Base-by-base conservation (phyloP, 2,113 vertebrate genomes). In the Hydropotes inermis region DNA sequence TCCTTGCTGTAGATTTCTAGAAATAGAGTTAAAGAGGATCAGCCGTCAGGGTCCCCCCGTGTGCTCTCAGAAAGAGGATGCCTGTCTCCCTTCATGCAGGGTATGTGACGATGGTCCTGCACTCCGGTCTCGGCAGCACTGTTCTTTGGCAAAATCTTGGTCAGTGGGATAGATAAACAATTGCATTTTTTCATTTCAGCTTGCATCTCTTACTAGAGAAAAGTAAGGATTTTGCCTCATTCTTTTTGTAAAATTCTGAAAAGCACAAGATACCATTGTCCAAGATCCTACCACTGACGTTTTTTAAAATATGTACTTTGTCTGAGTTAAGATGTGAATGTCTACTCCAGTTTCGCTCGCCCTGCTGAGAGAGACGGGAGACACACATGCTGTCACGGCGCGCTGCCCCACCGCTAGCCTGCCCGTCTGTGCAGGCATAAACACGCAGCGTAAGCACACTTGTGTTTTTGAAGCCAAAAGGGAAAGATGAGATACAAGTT, bases 61-160 rank as follows among this genome's bases (percentile, higher is more conserved):
- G 4, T 21, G 6, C 39, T 61, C 52, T 93, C 21, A 9, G 64
- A 54, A 87, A 60, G 43, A 23, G 5, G 25, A 33, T 25, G 17
- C 54, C 45, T 0, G 0, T 7, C 45, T 95, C 50, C 8, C 7
- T 0, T 12, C 70, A 1, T 1, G 57, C 13, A 10, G 7, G 12
- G 2, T 3, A 0, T 50, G 4, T 15, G 61, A 15, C 7, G 14
- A 15, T 1, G 0, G 27, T 30, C 43, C 1, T 25, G n/a, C 3
- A 1, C 28, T 30, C 30, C 11, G n/a, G 10, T 14, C 33, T 23
- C 27, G 2, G 6, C 11, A 45, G 12, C 54, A 36, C 50, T 5
- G 0, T 74, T 76, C 27, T 28, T 61, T 27, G 25, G 64, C 39
- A 83, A 39, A 79, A 12, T 84, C 54, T 58, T 76, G 36, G 14